A percentile compares a stretch with the other conserved stretches of the same genome.
Conservation (phyloP, 2,888 invertebrate species). For the Eupsilia transversa region DNA sequence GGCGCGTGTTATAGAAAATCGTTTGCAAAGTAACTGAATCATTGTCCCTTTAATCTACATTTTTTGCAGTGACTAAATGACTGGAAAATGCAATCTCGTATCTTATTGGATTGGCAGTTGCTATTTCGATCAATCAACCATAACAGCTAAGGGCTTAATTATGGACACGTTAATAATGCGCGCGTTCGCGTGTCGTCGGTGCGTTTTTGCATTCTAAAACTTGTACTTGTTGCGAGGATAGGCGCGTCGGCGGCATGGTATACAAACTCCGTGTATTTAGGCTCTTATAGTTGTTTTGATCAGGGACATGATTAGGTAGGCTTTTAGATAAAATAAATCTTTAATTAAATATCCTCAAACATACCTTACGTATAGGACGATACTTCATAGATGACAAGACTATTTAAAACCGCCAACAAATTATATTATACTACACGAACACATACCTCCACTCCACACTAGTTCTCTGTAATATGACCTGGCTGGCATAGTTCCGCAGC, state of each 20-base stretch:
- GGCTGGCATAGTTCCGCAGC: conserved; percentile 47
- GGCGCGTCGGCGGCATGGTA: neutral
- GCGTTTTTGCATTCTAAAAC: neutral
- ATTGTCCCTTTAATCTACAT: neutral
- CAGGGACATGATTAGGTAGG: too few species aligned
- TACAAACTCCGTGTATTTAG: neutral
- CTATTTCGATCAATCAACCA: neutral
- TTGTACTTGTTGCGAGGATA: neutral
- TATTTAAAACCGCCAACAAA: conserved; percentile 4
- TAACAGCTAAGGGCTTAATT: neutral
- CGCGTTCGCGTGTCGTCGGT: neutral
- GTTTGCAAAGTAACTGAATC: neutral
- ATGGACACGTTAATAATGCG: neutral
- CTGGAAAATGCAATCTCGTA: neutral
- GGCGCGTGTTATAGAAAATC: neutral
- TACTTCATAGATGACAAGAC: neutral
- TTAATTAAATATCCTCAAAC: neutral
- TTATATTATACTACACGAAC: neutral
- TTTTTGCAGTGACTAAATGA: neutral
- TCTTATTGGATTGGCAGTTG: neutral
- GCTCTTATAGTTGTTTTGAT: neutral
- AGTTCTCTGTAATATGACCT: conserved; percentile 44
- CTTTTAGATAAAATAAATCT: neutral
- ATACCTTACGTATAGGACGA: neutral
- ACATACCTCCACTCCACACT: conserved; percentile 2